Conservation (phyloP, 2,113 vertebrate species). For the Anolis carolinensis region DNA sequence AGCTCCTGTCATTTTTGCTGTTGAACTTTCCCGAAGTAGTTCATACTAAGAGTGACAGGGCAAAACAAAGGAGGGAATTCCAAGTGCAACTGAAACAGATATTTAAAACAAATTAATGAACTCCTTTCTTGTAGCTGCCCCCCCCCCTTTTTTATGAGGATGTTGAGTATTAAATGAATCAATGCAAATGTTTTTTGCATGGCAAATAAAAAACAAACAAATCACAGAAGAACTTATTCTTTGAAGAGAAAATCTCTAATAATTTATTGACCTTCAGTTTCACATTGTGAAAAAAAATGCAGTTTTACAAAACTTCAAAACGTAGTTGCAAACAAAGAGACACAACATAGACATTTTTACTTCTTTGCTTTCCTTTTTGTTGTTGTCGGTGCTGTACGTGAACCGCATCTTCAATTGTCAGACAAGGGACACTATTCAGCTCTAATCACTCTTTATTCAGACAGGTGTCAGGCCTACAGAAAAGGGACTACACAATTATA, state of each 20-base stretch:
- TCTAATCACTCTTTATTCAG: constrained; percentile 78
- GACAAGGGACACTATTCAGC: constrained; percentile 74
- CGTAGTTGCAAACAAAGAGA: constrained; percentile 76
- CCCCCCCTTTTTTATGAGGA: constrained; percentile 54
- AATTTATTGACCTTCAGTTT: constrained; percentile 99
- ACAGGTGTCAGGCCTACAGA: constrained; percentile 80
- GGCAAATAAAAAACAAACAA: constrained; percentile 22
- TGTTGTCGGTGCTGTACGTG: constrained; percentile 37
- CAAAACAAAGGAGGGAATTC: constrained; percentile 62
- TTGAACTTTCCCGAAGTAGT: constrained; percentile 65
- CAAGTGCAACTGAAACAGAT: constrained; percentile 54
- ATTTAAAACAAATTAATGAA: constrained; percentile 73
- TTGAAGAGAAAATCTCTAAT: constrained; percentile 89
- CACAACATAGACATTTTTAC: constrained; percentile 74
- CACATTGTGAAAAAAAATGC: constrained; percentile 93
- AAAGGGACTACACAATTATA: constrained; percentile 85
- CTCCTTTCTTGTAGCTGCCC: constrained; percentile 29
- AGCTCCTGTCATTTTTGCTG: constrained; percentile 45
- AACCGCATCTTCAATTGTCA: constrained; percentile 69
- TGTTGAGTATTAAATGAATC: constrained; percentile 21
- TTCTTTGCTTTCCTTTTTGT: constrained; percentile 70
- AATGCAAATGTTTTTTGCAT: constrained; percentile 8
- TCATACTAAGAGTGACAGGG: constrained; percentile 55
- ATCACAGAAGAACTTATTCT: constrained; percentile 42
- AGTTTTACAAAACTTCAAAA: constrained; percentile 92